Conservation (phyloP, 2,113 vertebrate species). For the Heloderma charlesbogerti region DNA sequence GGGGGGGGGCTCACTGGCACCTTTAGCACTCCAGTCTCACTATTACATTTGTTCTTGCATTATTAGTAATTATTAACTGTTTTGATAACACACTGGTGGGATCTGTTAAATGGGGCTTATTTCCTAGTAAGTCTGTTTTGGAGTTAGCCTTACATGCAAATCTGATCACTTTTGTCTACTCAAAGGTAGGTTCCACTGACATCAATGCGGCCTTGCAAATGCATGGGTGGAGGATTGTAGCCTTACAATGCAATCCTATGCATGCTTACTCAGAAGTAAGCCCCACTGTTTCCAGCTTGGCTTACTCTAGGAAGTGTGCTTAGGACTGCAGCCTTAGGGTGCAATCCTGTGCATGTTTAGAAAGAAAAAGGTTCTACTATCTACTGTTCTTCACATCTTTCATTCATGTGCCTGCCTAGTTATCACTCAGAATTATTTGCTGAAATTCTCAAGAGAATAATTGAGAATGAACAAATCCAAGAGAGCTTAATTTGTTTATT, state of each 20-base stretch:
- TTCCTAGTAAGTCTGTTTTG: too few relatives aligned
- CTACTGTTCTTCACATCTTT: neutral
- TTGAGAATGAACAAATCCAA: neutral
- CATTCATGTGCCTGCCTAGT: neutral
- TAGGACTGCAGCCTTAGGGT: neutral
- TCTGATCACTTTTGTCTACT: neutral
- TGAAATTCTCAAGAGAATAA: slow-evolving; percentile 8
- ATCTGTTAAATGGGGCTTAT: neutral
- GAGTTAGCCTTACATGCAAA: neutral
- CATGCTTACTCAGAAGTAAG: neutral
- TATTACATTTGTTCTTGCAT: neutral
- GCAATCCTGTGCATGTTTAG: too few relatives aligned
- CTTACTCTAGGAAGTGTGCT: neutral
- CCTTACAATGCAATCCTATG: neutral
- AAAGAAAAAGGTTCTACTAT: too few relatives aligned
- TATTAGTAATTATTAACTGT: neutral
- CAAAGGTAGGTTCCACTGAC: neutral
- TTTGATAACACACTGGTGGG: neutral
- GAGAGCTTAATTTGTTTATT: slow-evolving; percentile 12
- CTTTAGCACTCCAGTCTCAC: neutral
- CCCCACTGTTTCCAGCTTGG: neutral
- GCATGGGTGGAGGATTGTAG: neutral
- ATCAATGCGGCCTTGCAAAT: too few relatives aligned
- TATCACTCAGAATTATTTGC: neutral
- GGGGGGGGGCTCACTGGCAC: neutral